Evolutionary conservation across 2,113 vertebrate genomes (phyloP).

Genomic region (Ochotona princeps): DNA sequence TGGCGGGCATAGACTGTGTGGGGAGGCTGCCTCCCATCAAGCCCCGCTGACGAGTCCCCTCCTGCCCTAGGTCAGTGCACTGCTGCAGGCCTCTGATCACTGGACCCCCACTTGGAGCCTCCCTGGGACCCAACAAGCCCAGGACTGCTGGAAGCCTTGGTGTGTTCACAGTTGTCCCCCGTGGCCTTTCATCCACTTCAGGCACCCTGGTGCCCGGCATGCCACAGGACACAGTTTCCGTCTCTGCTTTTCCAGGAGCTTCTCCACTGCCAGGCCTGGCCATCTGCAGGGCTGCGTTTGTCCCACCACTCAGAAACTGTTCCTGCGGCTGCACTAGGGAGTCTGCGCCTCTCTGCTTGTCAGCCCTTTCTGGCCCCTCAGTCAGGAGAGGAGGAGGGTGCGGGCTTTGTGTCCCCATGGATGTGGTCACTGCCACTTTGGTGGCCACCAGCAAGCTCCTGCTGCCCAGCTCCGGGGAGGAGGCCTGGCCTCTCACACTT

Average conservation of each 20-base stretch:
- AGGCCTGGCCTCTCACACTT: background rate
- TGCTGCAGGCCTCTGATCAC: fast-evolving
- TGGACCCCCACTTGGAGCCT: background rate
- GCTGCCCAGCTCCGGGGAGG: background rate
- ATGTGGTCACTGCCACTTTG: background rate
- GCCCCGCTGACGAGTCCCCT: background rate
- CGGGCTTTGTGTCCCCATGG: background rate
- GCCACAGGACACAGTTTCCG: background rate
- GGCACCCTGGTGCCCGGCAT: fast-evolving
- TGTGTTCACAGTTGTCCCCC: background rate
- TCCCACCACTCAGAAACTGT: background rate
- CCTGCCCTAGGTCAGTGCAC: background rate
- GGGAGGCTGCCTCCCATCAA: conserved; percentile 20
- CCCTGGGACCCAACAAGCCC: fast-evolving
- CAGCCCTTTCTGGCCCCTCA: background rate
- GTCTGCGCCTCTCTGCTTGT: background rate
- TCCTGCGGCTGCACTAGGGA: background rate
- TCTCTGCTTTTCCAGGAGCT: background rate
- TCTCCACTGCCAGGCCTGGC: fast-evolving
- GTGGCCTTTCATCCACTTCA: background rate
- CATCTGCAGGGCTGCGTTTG: background rate
- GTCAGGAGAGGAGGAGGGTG: background rate
- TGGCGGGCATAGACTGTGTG: background rate
- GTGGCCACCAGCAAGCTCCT: background rate
- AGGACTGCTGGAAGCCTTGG: background rate